phyloP scores from a whole-genome alignment of 53 echinoderm and acorn worm species.

The Actinopyga echinites region DNA sequence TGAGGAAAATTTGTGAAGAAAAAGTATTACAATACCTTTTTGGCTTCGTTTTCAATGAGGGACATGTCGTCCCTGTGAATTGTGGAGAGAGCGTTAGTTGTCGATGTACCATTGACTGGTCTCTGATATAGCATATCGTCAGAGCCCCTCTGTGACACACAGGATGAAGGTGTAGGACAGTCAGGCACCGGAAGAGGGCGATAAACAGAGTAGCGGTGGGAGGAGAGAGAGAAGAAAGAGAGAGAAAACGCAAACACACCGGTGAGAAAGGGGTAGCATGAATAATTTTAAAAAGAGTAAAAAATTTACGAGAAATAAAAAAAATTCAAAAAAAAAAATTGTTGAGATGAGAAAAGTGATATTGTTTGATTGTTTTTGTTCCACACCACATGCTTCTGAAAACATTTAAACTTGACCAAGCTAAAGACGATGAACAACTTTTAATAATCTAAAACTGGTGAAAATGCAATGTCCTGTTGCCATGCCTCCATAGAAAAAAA shows the following conservation, averaged over 20 bases:
- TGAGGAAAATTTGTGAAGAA: conserved; percentile 5
- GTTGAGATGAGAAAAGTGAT: conserved; percentile 28
- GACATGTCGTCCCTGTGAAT: conserved; percentile 68
- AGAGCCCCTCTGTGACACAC: conserved; percentile 67
- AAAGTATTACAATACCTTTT: conserved; percentile 71
- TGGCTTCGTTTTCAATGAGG: conserved; percentile 83
- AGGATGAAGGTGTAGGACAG: conserved; percentile 19
- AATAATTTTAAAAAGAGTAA: conserved; percentile 42
- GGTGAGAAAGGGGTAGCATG: conserved; percentile 54
- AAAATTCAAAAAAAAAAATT: conserved; percentile 28
- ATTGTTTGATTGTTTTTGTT: not conserved
- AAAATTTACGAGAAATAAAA: conserved; percentile 29
- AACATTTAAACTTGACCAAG: conserved; percentile 8
- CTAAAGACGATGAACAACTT: conserved; percentile 1
- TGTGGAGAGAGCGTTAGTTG: conserved; percentile 74
- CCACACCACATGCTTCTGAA: conserved; percentile 44
- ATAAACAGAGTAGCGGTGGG: conserved; percentile 56
- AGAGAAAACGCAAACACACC: conserved; percentile 59
- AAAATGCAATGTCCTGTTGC: not conserved
- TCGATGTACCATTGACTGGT: conserved; percentile 65
- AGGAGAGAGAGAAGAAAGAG: conserved; percentile 60
- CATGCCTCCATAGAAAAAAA: conserved; percentile 8
- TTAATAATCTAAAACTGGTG: not conserved
- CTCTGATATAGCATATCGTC: conserved; percentile 70
- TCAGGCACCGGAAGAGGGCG: conserved; percentile 49